A percentile compares a stretch with the other conserved stretches of the same genome.
These are phyloP conservation scores for Glandiceps talaboti DNA, from an alignment of 53 echinoderm and acorn worm species.

Conservation along the genomic window DNA sequence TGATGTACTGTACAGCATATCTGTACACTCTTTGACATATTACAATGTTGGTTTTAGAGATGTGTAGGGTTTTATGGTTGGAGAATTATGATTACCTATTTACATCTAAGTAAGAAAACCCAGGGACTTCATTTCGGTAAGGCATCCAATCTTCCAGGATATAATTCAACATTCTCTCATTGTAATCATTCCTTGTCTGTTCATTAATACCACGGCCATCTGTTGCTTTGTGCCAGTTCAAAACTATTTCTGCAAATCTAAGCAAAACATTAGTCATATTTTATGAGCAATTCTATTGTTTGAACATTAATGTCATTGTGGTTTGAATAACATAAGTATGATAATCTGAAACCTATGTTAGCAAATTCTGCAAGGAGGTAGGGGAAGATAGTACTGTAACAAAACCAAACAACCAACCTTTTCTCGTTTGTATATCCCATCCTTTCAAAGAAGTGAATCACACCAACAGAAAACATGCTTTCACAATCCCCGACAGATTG, in stretches of 20 bases:
- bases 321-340: too few relatives aligned
- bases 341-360: too few relatives aligned
- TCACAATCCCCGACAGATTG: neutral
- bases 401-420: too few relatives aligned
- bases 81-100: neutral
- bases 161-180: neutral
- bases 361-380: too few relatives aligned
- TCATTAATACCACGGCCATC: constrained; percentile 3
- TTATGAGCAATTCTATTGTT: too few relatives aligned
- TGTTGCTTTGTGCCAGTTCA: constrained; percentile 17
- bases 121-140: neutral
- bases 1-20: too few relatives aligned
- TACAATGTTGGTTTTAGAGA: too few relatives aligned
- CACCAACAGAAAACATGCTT: neutral
- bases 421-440: neutral
- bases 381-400: too few relatives aligned
- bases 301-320: too few relatives aligned
- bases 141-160: neutral
- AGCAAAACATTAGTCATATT: too few relatives aligned
- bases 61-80: too few relatives aligned
- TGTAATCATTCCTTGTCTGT: neutral
- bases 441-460: neutral
- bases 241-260: constrained; percentile 6
- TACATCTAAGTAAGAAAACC: neutral
- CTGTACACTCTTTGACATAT: too few relatives aligned